Evolutionary conservation across 2,888 invertebrate species (phyloP), one percentile per base, ranked within the genome.

Genomic region (Celastrina argiolus): DNA sequence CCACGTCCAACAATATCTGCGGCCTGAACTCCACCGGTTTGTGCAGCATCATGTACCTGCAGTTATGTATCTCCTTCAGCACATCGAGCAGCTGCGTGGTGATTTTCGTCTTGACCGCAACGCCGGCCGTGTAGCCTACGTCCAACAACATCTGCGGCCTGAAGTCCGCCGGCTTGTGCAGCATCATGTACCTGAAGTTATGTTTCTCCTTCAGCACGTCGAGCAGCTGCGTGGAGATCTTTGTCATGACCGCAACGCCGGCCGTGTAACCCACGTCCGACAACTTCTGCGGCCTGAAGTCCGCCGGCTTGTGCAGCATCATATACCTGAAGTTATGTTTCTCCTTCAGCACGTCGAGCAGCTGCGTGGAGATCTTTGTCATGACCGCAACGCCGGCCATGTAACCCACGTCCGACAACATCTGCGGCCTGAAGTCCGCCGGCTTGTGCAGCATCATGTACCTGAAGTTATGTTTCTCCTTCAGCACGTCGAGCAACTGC

Each of bases 41-140:
- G 10, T 10, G 12, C 8, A 26, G 4, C 10, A n/a, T 14, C 6
- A 28, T 6, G 51, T 67, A 88, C 89, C 86, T 83, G 67, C 89
- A 88, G 66, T 89, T 85, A 68, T 90, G 90, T 61, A 72, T 75
- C 34, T 86, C 81, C 63, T 78, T 85, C 1, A 90, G 69, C 0
- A 81, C 68, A 63, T 82, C 76, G 1, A 90, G 78, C 14, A 88
- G 69, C 61, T 83, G 84, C 0, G 84, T 80, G 1, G 79, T 73
- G 1, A 86, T 77, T 69, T 90, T 90, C 0, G 90, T 90, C 82
- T 88, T 85, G 4, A 81, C 82, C 0, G 84, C 79, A 1, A 90
- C 80, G 0, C 87, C 88, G 0, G 78, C 73, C 0, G 84, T 84
- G 72, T 81, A 87, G 0, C 73, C 75, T 16, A 71, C 66, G 28